Evolutionary conservation across 2,113 vertebrate genomes (phyloP).

Genomic region (Spilogale gracilis): DNA sequence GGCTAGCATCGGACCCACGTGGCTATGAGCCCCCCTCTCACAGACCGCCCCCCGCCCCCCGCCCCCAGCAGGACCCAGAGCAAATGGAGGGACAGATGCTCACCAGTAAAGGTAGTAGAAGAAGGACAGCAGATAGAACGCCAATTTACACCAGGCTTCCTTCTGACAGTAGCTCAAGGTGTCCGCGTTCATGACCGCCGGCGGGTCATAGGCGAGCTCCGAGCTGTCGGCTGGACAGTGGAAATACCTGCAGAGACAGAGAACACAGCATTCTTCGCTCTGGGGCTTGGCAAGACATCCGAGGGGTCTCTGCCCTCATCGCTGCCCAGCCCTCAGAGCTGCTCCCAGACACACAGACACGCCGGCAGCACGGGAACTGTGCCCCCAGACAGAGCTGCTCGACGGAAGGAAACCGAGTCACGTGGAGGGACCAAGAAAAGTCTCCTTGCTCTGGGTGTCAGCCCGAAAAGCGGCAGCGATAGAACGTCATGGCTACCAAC

Average conservation of each 20-base stretch:
- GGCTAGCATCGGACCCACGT: rapidly evolving
- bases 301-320: not conserved
- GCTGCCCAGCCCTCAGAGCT: not conserved
- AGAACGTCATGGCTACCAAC: not conserved
- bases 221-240: slow-evolving; percentile 97
- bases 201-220: slow-evolving; percentile 96
- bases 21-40: not conserved
- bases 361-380: rapidly evolving
- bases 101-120: slow-evolving; percentile 99
- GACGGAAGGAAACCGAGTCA: rapidly evolving
- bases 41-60: not conserved
- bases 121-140: slow-evolving; percentile 98
- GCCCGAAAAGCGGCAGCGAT: too few species aligned
- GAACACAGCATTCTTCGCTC: slow-evolving; percentile 45
- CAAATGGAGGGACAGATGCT: slow-evolving; percentile 74
- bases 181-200: slow-evolving; percentile 96
- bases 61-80: not conserved
- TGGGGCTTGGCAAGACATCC: rapidly evolving
- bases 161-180: slow-evolving; percentile 98
- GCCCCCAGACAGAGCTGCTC: not conserved
- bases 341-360: not conserved
- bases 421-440: not conserved
- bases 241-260: slow-evolving; percentile 93
- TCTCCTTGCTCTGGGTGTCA: not conserved
- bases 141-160: slow-evolving; percentile 99